These are phyloP conservation scores for Drosophila erecta DNA, from an alignment of 1,140 invertebrate genomes.

Conservation along the genomic window DNA sequence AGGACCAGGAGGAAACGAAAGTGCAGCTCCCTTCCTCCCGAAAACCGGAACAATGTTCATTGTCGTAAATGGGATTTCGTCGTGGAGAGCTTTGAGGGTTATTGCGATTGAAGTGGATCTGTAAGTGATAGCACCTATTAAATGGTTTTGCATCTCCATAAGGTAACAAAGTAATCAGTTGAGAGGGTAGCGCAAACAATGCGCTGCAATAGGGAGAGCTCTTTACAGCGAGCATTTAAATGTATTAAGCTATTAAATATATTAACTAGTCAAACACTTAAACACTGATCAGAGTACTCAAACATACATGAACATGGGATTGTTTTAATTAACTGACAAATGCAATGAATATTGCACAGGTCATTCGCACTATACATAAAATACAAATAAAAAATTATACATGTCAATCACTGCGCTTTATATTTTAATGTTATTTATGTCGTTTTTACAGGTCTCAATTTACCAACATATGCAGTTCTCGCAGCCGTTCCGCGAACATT, in stretches of 20 bases:
- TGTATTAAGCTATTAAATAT: not conserved
- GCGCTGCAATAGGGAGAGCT: not conserved
- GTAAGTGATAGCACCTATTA: slow-evolving; percentile 40
- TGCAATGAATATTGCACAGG: no score
- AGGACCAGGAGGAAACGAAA: slow-evolving; percentile 19
- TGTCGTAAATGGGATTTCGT: slow-evolving; percentile 36
- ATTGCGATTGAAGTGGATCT: slow-evolving; percentile 36
- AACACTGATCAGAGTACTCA: no score
- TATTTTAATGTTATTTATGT: not conserved
- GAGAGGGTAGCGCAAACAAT: not conserved
- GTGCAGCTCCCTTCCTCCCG: slow-evolving; percentile 14
- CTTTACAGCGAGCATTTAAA: not conserved
- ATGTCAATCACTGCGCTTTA: no score
- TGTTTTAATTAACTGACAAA: no score
- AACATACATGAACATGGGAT: no score
- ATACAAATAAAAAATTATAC: no score
- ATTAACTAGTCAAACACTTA: no score
- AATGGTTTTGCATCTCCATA: slow-evolving; percentile 17
- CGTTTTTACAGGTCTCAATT: not conserved
- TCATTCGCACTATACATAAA: no score
- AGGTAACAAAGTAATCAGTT: slow-evolving; percentile 24
- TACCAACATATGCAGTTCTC: not conserved
- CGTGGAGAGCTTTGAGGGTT: slow-evolving; percentile 36
- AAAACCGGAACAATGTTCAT: slow-evolving; percentile 33
- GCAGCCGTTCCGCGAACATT: slow-evolving; percentile 44